These are phyloP conservation scores for Carollia perspicillata DNA, from an alignment of 2,113 vertebrate genomes.

Conservation along the genomic window DNA sequence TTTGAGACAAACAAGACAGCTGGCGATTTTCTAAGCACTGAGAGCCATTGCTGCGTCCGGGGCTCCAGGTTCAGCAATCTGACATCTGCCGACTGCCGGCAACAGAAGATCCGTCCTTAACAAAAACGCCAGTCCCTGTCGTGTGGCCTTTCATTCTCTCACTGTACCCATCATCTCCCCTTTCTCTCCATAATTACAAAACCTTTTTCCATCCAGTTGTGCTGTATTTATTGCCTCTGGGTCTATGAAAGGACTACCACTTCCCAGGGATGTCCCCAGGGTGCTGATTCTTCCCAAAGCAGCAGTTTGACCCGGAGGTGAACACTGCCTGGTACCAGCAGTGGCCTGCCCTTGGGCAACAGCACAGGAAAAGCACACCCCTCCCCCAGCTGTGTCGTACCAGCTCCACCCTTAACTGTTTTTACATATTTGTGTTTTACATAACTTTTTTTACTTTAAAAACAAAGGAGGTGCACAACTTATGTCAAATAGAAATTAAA, in stretches of 20 bases:
- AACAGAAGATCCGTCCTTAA: rapidly evolving
- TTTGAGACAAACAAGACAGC: background rate
- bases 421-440: background rate
- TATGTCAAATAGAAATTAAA: background rate
- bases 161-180: rapidly evolving
- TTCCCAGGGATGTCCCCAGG: no score
- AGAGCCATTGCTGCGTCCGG: rapidly evolving
- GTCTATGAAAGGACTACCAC: background rate
- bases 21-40: background rate
- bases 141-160: background rate
- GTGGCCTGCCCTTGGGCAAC: rapidly evolving
- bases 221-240: background rate
- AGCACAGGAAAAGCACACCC: rapidly evolving
- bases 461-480: background rate
- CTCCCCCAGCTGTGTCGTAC: rapidly evolving
- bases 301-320: no score
- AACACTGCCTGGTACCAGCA: rapidly evolving
- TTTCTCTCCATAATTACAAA: background rate
- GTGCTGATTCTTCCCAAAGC: background rate
- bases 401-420: background rate
- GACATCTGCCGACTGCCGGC: no score
- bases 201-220: rapidly evolving
- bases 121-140: background rate
- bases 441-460: background rate
- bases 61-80: background rate